phyloP scores from a whole-genome alignment of 2,113 vertebrate genomes.

The Anolis carolinensis region DNA sequence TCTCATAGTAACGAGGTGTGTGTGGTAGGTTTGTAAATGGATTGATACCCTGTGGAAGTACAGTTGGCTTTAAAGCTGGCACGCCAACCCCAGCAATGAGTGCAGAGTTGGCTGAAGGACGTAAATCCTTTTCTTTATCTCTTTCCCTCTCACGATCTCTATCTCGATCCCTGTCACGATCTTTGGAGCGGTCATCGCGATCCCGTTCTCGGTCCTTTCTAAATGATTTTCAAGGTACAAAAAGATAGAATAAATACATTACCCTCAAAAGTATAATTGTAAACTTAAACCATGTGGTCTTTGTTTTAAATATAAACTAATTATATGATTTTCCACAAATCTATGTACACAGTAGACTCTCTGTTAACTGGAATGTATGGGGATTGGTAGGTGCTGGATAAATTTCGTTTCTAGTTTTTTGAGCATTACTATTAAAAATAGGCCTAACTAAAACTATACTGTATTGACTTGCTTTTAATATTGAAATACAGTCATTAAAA shows the following conservation, averaged over 20 bases:
- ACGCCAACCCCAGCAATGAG: slow-evolving; percentile 73
- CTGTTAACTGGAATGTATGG: no score
- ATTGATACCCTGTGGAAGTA: slow-evolving; percentile 91
- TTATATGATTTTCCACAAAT: background rate
- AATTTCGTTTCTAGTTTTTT: no score
- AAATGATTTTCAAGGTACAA: slow-evolving; percentile 53
- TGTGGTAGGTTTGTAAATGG: slow-evolving; percentile 95
- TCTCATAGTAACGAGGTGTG: slow-evolving; percentile 93
- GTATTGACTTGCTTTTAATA: no score
- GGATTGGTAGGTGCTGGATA: no score
- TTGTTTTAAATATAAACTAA: slow-evolving; percentile 11
- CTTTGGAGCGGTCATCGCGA: slow-evolving; percentile 83
- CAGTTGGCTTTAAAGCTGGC: slow-evolving; percentile 80
- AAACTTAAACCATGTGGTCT: background rate
- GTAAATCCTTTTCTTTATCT: slow-evolving; percentile 86
- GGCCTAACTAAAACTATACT: no score
- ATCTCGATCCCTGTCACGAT: slow-evolving; percentile 87
- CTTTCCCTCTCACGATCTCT: slow-evolving; percentile 89
- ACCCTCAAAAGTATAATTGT: background rate
- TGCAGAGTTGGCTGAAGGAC: slow-evolving; percentile 74
- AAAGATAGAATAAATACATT: background rate
- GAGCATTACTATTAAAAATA: no score
- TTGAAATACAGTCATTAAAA: no score
- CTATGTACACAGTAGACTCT: background rate
- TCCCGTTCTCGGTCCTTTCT: slow-evolving; percentile 93